A percentile compares a stretch with the other conserved stretches of the same genome.
Conservation (phyloP, 2,113 vertebrate genomes). For the Phainopepla nitens region DNA sequence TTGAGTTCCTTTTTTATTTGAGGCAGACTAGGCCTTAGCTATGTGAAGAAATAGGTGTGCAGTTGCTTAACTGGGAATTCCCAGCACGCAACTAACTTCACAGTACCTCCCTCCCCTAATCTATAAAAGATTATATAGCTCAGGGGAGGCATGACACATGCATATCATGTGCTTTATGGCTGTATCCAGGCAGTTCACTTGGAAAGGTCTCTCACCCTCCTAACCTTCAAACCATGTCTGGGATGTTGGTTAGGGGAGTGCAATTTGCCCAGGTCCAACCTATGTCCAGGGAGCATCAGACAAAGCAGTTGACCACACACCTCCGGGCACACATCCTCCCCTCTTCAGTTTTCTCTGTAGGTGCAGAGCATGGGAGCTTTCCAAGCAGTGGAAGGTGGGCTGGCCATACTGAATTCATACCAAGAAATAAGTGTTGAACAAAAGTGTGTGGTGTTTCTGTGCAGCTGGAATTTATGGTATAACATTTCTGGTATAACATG, state of each 20-base stretch:
- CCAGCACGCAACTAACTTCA: neutral
- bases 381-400: neutral
- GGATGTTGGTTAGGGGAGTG: neutral
- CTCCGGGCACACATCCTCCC: neutral
- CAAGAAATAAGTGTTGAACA: neutral
- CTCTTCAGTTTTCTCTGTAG: neutral
- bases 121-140: neutral
- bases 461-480: neutral
- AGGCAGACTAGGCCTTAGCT: neutral
- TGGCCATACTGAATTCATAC: neutral
- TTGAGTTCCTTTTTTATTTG: neutral
- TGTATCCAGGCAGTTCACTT: neutral
- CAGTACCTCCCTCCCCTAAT: neutral
- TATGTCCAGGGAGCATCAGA: neutral
- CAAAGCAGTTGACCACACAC: accelerated
- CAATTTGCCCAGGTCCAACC: neutral
- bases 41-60: neutral
- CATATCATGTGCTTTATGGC: neutral
- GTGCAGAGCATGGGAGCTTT: neutral
- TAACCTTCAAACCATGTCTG: neutral
- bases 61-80: neutral
- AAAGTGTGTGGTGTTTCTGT: accelerated
- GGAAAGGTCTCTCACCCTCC: neutral
- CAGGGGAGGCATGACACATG: neutral
- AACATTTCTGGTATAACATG: neutral